A percentile compares a stretch with the other conserved stretches of the same genome.
phyloP scores from a whole-genome alignment of 2,797 vertebrate species.

The Rachycentron canadum region DNA sequence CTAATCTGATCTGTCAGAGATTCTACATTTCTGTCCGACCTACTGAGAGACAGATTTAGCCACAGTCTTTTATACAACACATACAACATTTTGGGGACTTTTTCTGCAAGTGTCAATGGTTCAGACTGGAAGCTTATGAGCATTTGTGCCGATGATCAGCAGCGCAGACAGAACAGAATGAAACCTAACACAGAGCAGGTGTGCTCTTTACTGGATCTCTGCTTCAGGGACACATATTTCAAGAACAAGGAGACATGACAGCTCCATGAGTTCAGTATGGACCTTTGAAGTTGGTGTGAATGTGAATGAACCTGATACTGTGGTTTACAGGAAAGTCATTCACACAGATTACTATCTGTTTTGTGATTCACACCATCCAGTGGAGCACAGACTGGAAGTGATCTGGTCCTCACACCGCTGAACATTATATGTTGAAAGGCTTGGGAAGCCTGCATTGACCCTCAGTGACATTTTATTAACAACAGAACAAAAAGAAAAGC shows the following conservation, averaged over 20 bases:
- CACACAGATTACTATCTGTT: slow-evolving; percentile 59
- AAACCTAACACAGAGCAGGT: slow-evolving; percentile 36
- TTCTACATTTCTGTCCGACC: background rate
- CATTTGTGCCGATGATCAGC: background rate
- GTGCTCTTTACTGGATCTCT: slow-evolving; percentile 22
- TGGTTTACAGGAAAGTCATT: slow-evolving; percentile 36
- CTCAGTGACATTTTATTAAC: too few relatives aligned
- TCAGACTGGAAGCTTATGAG: background rate
- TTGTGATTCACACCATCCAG: slow-evolving; percentile 9
- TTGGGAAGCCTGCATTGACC: slow-evolving; percentile 17
- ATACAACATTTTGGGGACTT: background rate
- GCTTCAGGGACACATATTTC: slow-evolving; percentile 27
- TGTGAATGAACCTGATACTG: slow-evolving; percentile 11
- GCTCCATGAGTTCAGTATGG: background rate
- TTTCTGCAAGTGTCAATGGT: background rate
- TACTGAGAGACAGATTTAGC: background rate
- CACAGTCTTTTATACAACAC: background rate
- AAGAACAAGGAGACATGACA: slow-evolving; percentile 18
- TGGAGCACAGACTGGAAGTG: slow-evolving; percentile 21
- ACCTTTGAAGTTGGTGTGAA: background rate
- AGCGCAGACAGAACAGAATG: slow-evolving; percentile 1
- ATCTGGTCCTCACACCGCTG: slow-evolving; percentile 12
- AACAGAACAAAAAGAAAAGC: too few relatives aligned
- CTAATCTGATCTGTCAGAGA: background rate
- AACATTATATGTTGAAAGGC: background rate